A percentile compares a stretch with the other conserved stretches of the same genome.
Conservation (phyloP, 1,140 invertebrate genomes). For the Bombus consobrinus region DNA sequence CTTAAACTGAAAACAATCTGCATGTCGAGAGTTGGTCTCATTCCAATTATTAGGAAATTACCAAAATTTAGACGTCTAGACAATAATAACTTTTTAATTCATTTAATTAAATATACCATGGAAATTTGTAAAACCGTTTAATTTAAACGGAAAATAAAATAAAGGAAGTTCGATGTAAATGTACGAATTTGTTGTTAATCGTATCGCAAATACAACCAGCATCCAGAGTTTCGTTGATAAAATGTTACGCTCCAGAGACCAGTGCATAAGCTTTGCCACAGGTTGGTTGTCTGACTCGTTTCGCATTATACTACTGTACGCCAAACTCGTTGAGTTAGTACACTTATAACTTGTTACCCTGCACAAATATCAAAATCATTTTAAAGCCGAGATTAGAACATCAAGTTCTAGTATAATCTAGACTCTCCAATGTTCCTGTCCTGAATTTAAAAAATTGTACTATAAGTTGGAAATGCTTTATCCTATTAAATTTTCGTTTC, state of each 20-base stretch:
- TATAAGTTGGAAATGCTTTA: not conserved
- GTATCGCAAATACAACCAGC: not conserved
- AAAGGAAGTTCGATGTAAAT: not conserved
- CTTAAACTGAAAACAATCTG: not conserved
- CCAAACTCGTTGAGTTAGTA: not conserved
- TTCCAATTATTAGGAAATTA: no score
- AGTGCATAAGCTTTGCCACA: not conserved
- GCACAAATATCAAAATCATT: not conserved
- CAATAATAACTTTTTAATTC: not conserved
- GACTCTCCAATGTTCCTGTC: not conserved
- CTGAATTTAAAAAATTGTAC: not conserved
- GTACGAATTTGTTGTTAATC: not conserved
- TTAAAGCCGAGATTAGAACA: no score
- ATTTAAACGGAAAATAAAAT: no score
- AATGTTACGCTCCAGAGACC: not conserved
- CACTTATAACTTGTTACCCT: not conserved
- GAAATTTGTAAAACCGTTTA: not conserved
- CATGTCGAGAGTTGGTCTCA: not conserved
- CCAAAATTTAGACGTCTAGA: no score
- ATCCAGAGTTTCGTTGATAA: not conserved
- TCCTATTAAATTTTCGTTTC: not conserved
- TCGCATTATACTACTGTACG: slow-evolving; percentile 3
- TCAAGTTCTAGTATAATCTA: not conserved
- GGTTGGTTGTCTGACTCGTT: not conserved
- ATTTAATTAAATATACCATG: not conserved